phyloP scores from a whole-genome alignment of 2,797 vertebrate species.

The Myotis planiceps region DNA sequence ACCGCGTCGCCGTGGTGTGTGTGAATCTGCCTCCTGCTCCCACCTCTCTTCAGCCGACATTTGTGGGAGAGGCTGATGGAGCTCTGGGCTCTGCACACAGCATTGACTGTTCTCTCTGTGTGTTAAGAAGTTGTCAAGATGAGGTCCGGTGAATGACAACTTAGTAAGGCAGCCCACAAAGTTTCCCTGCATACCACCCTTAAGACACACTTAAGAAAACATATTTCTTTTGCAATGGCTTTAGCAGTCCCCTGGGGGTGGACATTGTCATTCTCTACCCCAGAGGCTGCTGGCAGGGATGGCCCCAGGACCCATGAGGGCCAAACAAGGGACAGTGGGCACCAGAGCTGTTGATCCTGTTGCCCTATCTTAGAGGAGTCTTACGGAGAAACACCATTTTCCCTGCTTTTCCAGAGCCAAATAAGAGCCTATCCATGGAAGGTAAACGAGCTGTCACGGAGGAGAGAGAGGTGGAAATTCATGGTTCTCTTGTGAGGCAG shows the following conservation, averaged over 20 bases:
- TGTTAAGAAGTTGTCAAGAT: conserved; percentile 41
- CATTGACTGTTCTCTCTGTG: background rate
- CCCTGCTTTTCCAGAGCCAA: background rate
- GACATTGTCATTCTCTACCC: background rate
- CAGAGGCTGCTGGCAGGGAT: background rate
- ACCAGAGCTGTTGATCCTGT: background rate
- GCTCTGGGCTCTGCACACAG: background rate
- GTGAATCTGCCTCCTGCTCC: background rate
- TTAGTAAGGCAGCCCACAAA: background rate
- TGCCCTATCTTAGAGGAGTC: background rate
- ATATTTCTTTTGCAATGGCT: conserved; percentile 19
- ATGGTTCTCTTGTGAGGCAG: conserved; percentile 70
- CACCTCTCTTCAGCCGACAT: background rate
- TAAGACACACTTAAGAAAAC: background rate
- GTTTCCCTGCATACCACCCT: conserved; percentile 33
- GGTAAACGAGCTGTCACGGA: conserved; percentile 69
- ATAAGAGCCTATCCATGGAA: conserved; percentile 52
- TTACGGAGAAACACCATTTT: background rate
- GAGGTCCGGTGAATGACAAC: conserved; percentile 51
- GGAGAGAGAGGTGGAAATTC: conserved; percentile 67
- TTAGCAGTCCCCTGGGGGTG: background rate
- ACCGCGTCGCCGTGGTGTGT: background rate
- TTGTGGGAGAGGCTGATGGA: background rate
- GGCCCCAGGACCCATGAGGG: background rate
- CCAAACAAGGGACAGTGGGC: background rate